Percentiles rank a stretch among this genome's conserved stretches.
Conservation (phyloP, 2,797 vertebrate species). For the Knipowitschia caucasica region DNA sequence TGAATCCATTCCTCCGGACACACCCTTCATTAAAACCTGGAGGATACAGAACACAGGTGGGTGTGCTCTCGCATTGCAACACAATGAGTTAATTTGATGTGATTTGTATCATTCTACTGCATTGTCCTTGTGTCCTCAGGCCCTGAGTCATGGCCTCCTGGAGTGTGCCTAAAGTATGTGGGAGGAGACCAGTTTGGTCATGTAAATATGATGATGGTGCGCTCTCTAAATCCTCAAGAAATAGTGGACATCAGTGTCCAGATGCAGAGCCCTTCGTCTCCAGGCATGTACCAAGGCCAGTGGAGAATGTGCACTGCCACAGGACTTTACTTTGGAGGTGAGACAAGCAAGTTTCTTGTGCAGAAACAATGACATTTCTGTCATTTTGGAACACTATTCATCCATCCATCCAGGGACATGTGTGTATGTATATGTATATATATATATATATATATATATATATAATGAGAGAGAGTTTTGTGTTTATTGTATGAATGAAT, state of each 20-base stretch:
- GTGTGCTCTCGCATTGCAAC: neutral
- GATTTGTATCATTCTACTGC: neutral
- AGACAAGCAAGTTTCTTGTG: conserved; percentile 59
- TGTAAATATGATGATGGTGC: conserved; percentile 97
- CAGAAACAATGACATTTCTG: neutral
- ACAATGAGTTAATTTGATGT: neutral
- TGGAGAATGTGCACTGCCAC: conserved; percentile 99
- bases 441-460: too few species aligned
- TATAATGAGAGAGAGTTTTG: too few species aligned
- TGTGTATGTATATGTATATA: too few species aligned
- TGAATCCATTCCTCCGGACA: conserved; percentile 97
- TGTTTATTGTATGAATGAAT: too few species aligned
- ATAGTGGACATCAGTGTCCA: conserved; percentile 95
- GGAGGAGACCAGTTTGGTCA: conserved; percentile 98
- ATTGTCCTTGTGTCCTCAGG: conserved; percentile 69
- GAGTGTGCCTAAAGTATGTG: conserved; percentile 95
- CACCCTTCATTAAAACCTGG: conserved; percentile 98
- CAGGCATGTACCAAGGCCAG: conserved; percentile 98
- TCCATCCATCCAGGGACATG: too few species aligned
- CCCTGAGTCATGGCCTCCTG: conserved; percentile 94
- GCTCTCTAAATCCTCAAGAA: conserved; percentile 94
- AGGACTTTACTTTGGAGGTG: conserved; percentile 96
- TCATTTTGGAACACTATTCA: neutral
- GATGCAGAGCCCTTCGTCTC: conserved; percentile 94
- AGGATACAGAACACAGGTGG: conserved; percentile 95